phyloP scores from a whole-genome alignment of 2,797 vertebrate genomes.

The Kryptolebias ocellatus region DNA sequence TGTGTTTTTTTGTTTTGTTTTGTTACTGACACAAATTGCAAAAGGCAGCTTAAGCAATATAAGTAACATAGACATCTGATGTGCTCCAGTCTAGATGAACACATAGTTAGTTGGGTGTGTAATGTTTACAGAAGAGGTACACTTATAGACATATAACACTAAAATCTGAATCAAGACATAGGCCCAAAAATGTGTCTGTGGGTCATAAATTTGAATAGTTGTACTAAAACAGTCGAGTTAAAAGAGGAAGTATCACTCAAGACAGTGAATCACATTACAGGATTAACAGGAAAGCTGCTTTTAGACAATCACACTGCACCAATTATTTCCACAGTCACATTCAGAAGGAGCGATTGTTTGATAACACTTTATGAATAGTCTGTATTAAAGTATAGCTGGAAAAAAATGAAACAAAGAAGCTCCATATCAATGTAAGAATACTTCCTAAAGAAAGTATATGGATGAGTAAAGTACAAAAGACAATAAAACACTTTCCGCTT shows the following conservation, averaged over 20 bases:
- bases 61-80: slow-evolving; percentile 35
- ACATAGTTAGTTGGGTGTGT: background rate
- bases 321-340: background rate
- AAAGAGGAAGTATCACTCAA: slow-evolving; percentile 66
- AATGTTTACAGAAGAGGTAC: background rate
- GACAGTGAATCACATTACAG: slow-evolving; percentile 64
- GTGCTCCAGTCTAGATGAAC: slow-evolving; percentile 8
- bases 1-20: background rate
- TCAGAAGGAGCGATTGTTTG: background rate
- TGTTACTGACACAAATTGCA: slow-evolving; percentile 36
- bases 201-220: slow-evolving; percentile 7
- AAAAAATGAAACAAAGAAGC: background rate
- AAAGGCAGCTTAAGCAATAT: slow-evolving; percentile 17
- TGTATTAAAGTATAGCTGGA: no score
- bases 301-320: background rate
- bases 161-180: background rate
- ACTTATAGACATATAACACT: background rate
- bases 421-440: background rate
- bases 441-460: no score
- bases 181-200: background rate
- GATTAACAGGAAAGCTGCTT: slow-evolving; percentile 16
- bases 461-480: no score
- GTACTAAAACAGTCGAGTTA: slow-evolving; percentile 10
- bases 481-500: no score
- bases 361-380: background rate